These are phyloP conservation scores for Acanthosoma haemorrhoidale DNA, from an alignment of 2,888 invertebrate species.

Conservation along the genomic window DNA sequence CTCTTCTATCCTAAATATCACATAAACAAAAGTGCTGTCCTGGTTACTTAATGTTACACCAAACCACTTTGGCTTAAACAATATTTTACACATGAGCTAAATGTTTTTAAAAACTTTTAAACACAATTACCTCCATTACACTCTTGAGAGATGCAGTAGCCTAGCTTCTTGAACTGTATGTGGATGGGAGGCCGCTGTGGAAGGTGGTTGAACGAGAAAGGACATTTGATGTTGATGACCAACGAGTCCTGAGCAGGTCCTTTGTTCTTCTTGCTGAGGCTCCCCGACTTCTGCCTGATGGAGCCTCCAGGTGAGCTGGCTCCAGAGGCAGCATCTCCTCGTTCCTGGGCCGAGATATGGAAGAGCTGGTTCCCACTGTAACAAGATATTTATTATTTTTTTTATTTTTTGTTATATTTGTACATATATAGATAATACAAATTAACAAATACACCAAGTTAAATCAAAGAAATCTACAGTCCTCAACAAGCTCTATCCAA, in stretches of 20 bases:
- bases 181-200: constrained; percentile 36
- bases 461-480: too few species aligned
- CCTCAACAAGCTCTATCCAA: too few species aligned
- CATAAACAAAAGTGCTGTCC: too few species aligned
- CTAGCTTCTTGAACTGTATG: constrained; percentile 36
- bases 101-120: too few species aligned
- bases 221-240: constrained; percentile 37
- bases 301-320: constrained; percentile 33
- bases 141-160: constrained; percentile 37
- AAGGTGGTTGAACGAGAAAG: constrained; percentile 37
- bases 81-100: too few species aligned
- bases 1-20: too few species aligned
- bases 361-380: constrained; percentile 36
- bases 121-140: constrained; percentile 34
- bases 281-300: constrained; percentile 32
- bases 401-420: too few species aligned
- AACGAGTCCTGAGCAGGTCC: constrained; percentile 33
- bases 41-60: too few species aligned
- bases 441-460: too few species aligned
- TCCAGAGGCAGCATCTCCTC: not conserved
- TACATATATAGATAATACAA: too few species aligned
- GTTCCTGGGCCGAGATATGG: constrained; percentile 28
- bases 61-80: too few species aligned
- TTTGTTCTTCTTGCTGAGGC: constrained; percentile 33
- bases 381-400: constrained; percentile 4